A percentile compares a stretch with the other conserved stretches of the same genome.
These are phyloP conservation scores for Sporophila hypoxantha DNA, from an alignment of 2,113 vertebrate genomes.

Conservation along the genomic window DNA sequence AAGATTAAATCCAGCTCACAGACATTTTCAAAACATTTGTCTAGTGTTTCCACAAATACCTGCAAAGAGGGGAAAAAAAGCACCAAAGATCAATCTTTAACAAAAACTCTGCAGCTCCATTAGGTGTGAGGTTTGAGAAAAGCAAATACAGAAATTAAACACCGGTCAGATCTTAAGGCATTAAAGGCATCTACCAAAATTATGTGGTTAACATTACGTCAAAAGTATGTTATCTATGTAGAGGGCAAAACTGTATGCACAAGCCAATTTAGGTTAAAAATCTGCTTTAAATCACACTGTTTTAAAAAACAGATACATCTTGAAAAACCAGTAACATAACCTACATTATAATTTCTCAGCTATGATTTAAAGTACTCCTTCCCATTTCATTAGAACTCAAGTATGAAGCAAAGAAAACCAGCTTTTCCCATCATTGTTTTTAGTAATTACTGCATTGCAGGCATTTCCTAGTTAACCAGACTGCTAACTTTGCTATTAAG, in stretches of 20 bases:
- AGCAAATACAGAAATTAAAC: background rate
- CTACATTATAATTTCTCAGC: background rate
- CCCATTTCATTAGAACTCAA: background rate
- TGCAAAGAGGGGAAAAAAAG: constrained; percentile 46
- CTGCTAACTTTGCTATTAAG: background rate
- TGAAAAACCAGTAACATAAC: background rate
- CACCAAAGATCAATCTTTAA: constrained; percentile 10
- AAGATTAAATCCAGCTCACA: constrained; percentile 99
- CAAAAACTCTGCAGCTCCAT: background rate
- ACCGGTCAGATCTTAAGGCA: background rate
- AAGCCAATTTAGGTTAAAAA: background rate
- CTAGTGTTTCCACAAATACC: constrained; percentile 98
- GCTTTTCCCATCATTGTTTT: background rate
- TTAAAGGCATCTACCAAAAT: background rate
- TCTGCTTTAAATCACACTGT: background rate
- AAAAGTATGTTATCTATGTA: background rate
- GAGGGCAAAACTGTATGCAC: background rate
- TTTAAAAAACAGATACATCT: background rate
- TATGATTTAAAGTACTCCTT: background rate
- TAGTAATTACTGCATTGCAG: background rate
- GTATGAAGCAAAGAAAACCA: background rate
- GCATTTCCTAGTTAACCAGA: background rate
- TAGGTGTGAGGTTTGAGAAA: background rate
- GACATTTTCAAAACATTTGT: constrained; percentile 99
- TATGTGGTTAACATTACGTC: background rate